Conservation (phyloP, 2,113 vertebrate species). For the Ceuthmochares aereus region DNA sequence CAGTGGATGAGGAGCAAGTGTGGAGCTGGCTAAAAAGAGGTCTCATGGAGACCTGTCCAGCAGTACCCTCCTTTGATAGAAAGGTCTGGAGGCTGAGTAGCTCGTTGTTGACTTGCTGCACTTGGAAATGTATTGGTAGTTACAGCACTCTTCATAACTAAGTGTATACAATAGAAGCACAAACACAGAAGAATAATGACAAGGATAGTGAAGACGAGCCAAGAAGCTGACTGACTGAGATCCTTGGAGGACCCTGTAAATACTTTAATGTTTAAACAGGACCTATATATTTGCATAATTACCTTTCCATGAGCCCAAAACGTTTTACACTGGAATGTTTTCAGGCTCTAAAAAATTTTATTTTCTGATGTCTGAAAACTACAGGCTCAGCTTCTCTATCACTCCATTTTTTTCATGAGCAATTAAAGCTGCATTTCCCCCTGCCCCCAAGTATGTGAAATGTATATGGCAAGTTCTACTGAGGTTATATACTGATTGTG, state of each 20-base stretch:
- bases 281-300: slow-evolving; percentile 34
- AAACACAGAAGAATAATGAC: not conserved
- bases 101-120: not conserved
- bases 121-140: not conserved
- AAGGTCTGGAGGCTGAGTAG: not conserved
- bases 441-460: not conserved
- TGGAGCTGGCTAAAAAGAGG: not conserved
- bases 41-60: accelerated
- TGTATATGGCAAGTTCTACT: not conserved
- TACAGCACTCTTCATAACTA: not conserved
- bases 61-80: not conserved
- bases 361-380: not conserved
- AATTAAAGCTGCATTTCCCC: not conserved
- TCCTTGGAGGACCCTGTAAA: slow-evolving; percentile 11
- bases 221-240: not conserved
- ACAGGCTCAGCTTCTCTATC: slow-evolving; percentile 1
- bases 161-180: not conserved
- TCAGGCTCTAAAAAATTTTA: not conserved
- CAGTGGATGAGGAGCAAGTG: not conserved
- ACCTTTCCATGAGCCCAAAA: slow-evolving; percentile 8
- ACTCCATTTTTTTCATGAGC: not conserved
- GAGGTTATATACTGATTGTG: not conserved
- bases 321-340: slow-evolving; percentile 17
- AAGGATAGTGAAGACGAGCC: not conserved
- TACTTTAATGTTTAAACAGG: slow-evolving; percentile 27